Base-by-base conservation (phyloP, 2,113 vertebrate genomes). In the Origma solitaria region DNA sequence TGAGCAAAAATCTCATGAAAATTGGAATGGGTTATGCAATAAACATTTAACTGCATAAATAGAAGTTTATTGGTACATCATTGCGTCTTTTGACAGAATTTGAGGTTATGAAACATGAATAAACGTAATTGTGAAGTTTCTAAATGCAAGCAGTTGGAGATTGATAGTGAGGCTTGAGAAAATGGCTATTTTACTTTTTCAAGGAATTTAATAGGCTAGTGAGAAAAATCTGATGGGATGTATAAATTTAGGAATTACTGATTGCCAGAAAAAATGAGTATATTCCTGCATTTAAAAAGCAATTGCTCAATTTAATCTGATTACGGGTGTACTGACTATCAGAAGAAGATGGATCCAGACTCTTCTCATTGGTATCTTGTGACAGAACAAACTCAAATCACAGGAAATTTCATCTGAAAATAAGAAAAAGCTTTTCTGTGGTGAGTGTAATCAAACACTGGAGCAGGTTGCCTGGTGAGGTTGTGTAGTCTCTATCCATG, bases 21-120 rank as follows among this genome's bases (percentile, higher is more conserved):
- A 82, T 76, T 69, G 45, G 65, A 94, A 94, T 94, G 69, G 40
- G 66, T 89, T 89, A 38, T 69, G 58, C 78, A 95, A 69, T 95
- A 95, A 94, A 92, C 78, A 82, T 95, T 88, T 95, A 82, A 92
- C 73, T 82, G 75, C 47, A 65, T 87, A 87, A 94, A 87, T 82
- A 92, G 84, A 87, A 91, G 45, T 94, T 97, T 95, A 95, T 82
- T 95, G 89, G 40, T 94, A 49, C 73, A 82, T 89, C 84, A 50
- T 22, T 84, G 65, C 4, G 0, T 85, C 73, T 89, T 90, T 95
- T 84, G 89, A 69, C 45, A 71, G 75, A 84, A 75, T 92, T 80
- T 82, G 75, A 95, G 54, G 72, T 92, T 95, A 72, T 91, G 78
- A 91, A 91, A 91, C 45, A 71, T 54, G 66, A 85, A 68, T 82